Percentiles rank a stretch among this genome's conserved stretches.
Evolutionary conservation across 2,113 vertebrate genomes (phyloP).

Genomic region (Vidua chalybeata): DNA sequence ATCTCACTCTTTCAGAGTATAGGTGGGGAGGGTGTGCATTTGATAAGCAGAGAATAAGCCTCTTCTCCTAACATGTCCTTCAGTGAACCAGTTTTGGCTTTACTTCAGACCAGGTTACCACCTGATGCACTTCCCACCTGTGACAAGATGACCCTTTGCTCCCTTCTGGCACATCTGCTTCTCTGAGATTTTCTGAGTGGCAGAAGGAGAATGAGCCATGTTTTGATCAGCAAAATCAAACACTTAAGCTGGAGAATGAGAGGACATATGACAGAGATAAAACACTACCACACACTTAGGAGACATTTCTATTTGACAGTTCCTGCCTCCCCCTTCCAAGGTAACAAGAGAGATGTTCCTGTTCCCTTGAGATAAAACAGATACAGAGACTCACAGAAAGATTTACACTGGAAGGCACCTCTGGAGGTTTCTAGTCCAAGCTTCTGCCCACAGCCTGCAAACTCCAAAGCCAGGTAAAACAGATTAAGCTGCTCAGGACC

Average conservation of each 20-base stretch:
- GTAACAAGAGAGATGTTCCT: neutral
- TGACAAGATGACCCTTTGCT: neutral
- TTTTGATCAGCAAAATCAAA: slow-evolving; percentile 8
- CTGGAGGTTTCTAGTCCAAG: neutral
- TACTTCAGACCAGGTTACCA: neutral
- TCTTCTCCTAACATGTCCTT: neutral
- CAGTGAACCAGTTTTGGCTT: neutral
- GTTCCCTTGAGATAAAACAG: neutral
- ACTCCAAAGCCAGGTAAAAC: neutral
- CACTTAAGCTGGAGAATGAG: neutral
- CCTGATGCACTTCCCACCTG: neutral
- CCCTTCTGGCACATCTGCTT: neutral
- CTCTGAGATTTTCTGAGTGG: neutral
- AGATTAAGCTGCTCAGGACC: neutral
- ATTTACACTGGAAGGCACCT: neutral
- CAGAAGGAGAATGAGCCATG: neutral
- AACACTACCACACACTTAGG: neutral
- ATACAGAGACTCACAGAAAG: neutral
- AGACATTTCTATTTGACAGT: neutral
- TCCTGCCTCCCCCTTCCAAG: neutral
- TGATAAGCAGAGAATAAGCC: neutral
- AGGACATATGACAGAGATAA: neutral
- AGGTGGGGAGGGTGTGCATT: neutral
- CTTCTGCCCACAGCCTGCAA: neutral
- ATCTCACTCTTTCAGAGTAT: neutral